Evolutionary conservation across 2,113 vertebrate genomes (phyloP).

Genomic region (Nansenia antarctica): DNA sequence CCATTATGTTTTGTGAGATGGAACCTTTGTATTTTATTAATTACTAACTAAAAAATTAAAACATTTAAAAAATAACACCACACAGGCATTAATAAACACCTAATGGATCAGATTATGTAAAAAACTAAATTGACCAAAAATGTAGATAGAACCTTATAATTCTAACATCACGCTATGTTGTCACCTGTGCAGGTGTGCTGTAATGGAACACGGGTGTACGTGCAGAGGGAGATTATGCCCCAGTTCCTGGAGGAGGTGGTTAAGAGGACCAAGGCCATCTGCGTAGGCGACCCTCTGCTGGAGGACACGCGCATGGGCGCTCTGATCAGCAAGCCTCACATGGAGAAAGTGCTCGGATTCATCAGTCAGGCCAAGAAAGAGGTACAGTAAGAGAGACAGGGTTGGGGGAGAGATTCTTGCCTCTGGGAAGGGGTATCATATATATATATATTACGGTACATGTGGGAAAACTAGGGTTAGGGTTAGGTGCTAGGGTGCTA

Average conservation of each 20-base stretch:
- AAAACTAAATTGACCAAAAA: no score
- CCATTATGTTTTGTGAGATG: no score
- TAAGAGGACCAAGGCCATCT: slow-evolving; percentile 85
- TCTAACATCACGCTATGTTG: no score
- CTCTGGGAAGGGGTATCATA: neutral
- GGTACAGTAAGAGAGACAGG: slow-evolving; percentile 62
- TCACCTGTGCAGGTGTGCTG: slow-evolving; percentile 85
- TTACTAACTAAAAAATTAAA: no score
- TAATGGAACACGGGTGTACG: slow-evolving; percentile 93
- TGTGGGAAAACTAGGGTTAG: no score
- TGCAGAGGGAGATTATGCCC: slow-evolving; percentile 86
- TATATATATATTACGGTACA: neutral
- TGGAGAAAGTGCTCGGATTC: slow-evolving; percentile 88
- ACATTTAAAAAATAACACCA: no score
- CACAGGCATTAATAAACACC: no score
- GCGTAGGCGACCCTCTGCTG: slow-evolving; percentile 87
- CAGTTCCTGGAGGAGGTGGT: slow-evolving; percentile 88
- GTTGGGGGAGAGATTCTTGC: no score
- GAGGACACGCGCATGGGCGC: slow-evolving; percentile 90
- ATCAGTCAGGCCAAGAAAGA: slow-evolving; percentile 84
- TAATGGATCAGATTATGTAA: no score
- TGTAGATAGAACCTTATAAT: no score
- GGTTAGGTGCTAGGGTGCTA: no score
- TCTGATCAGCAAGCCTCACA: slow-evolving; percentile 86
- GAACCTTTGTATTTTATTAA: no score